These are phyloP conservation scores for Anguilla pacifica DNA, from an alignment of 2,797 vertebrate species.

Conservation along the genomic window DNA sequence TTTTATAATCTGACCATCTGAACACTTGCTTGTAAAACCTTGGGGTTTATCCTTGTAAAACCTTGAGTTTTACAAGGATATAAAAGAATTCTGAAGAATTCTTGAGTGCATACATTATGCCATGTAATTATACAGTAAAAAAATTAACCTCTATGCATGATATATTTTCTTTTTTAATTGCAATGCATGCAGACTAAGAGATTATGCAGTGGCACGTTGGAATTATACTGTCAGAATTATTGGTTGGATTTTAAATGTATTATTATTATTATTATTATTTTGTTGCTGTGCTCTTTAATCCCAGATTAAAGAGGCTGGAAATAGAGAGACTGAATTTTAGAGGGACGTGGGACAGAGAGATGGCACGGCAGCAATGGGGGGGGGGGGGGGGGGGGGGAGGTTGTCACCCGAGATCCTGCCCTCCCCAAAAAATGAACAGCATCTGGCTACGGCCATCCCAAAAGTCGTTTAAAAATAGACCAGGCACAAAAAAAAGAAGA, in stretches of 20 bases:
- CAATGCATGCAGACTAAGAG: background rate
- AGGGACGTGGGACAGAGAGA: slow-evolving; percentile 19
- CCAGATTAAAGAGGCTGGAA: slow-evolving; percentile 14
- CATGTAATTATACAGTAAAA: no score
- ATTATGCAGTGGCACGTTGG: background rate
- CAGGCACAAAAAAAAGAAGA: slow-evolving; percentile 44
- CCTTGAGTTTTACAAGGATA: no score
- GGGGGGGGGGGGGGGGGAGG: slow-evolving; percentile 35
- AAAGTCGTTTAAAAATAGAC: slow-evolving; percentile 69
- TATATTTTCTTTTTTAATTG: background rate
- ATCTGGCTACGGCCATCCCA: slow-evolving; percentile 61
- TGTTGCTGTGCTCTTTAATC: slow-evolving; percentile 26
- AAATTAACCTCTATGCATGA: no score
- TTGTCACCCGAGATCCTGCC: slow-evolving; percentile 44
- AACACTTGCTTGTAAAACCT: no score
- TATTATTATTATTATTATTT: background rate
- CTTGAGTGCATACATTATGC: no score
- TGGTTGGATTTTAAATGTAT: no score
- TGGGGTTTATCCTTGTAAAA: no score
- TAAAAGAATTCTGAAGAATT: no score
- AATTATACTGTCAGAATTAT: background rate
- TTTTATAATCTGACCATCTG: no score
- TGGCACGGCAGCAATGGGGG: slow-evolving; percentile 30
- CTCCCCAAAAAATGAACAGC: slow-evolving; percentile 44
- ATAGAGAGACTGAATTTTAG: slow-evolving; percentile 15